Evolutionary conservation across 2,888 invertebrate species (phyloP).

Genomic region (Exephanes ischioxanthus): DNA sequence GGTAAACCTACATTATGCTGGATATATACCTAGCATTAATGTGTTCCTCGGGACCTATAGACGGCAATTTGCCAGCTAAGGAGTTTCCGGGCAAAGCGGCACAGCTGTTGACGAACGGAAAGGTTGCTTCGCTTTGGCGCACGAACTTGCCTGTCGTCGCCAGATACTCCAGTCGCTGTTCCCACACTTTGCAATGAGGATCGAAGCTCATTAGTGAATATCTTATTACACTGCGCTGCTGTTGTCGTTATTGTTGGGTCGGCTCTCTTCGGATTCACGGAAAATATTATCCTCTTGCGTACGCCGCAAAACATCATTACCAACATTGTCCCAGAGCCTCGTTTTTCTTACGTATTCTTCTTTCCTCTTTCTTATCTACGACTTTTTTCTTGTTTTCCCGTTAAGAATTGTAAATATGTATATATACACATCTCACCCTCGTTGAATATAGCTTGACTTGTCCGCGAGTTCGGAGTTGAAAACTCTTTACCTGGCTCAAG

Average conservation of each 20-base stretch:
- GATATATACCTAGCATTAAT: not conserved
- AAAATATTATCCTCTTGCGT: not conserved
- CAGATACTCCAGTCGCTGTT: not conserved
- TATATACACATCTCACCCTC: not conserved
- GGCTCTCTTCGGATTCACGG: not conserved
- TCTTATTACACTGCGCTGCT: not conserved
- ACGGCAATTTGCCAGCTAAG: slow-evolving; percentile 3
- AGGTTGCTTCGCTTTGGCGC: slow-evolving; percentile 8
- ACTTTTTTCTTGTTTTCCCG: not conserved
- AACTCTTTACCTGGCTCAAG: slow-evolving; percentile 3
- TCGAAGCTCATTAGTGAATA: not conserved
- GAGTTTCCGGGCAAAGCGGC: slow-evolving; percentile 5
- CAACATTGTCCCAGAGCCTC: slow-evolving; percentile 1
- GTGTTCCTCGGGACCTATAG: slow-evolving; percentile 3
- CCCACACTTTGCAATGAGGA: not conserved
- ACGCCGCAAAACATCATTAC: not conserved
- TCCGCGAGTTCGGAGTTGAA: slow-evolving; percentile 19
- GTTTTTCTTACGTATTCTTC: slow-evolving; percentile 5
- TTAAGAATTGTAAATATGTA: not conserved
- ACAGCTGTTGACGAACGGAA: not conserved
- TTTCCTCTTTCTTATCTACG: not conserved
- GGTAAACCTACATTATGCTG: not conserved
- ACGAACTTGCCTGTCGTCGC: not conserved
- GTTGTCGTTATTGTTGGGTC: not conserved
- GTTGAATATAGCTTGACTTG: slow-evolving; percentile 20